phyloP scores from a whole-genome alignment of 2,888 invertebrate species.

The Esperia sulphurella region DNA sequence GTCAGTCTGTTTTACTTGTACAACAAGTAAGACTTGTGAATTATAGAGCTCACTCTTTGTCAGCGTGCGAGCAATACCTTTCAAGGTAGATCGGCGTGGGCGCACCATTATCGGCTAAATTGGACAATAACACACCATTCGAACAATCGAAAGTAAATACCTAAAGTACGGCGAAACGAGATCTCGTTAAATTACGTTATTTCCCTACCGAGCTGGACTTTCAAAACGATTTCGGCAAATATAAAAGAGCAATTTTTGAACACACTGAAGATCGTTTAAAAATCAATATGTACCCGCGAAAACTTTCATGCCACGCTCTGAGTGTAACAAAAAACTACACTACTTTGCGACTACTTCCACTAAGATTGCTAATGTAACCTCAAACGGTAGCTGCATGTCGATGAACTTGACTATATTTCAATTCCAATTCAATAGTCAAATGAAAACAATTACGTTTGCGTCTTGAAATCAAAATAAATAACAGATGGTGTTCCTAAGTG shows the following conservation, averaged over 20 bases:
- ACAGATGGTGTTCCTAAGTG: no score
- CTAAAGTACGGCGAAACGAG: neutral
- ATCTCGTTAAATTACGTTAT: neutral
- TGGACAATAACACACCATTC: constrained; percentile 7
- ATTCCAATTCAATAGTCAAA: no score
- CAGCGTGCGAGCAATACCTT: neutral
- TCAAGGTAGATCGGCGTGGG: constrained; percentile 5
- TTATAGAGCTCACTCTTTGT: neutral
- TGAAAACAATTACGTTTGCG: no score
- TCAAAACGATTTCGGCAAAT: constrained; percentile 11
- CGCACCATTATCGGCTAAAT: constrained; percentile 8
- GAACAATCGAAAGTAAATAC: constrained; percentile 5
- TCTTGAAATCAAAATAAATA: no score
- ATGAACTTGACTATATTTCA: no score
- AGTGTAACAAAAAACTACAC: no score
- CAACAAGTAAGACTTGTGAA: neutral
- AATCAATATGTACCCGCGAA: constrained; percentile 2
- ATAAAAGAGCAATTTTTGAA: constrained; percentile 4
- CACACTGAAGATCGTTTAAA: constrained; percentile 3
- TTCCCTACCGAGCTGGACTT: constrained; percentile 4
- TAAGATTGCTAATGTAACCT: no score
- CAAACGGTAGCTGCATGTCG: no score
- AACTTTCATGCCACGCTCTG: constrained; percentile 7
- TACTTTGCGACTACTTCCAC: no score
- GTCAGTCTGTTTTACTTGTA: no score